Conservation (phyloP, 2,888 invertebrate genomes). For the Cosmorhoe ocellata region DNA sequence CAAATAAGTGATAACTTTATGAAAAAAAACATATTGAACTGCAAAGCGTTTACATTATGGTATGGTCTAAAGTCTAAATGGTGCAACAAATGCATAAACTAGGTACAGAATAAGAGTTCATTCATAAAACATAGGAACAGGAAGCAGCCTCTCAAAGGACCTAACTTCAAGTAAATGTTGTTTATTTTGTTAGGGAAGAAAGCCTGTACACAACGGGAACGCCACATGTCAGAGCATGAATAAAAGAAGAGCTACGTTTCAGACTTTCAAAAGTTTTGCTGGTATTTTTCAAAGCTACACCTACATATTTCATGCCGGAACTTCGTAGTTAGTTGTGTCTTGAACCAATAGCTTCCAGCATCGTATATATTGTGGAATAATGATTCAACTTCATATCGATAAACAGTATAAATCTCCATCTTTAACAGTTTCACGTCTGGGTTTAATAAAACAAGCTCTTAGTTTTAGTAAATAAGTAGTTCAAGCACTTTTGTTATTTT, state of each 20-base stretch:
- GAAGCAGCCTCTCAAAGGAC: constrained; percentile 74
- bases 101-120: constrained; percentile 70
- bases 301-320: constrained; percentile 59
- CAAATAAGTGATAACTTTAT: constrained; percentile 36
- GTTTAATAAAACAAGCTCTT: too few species aligned
- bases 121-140: constrained; percentile 75
- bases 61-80: constrained; percentile 22
- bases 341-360: constrained; percentile 44
- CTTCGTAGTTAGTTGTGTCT: constrained; percentile 52
- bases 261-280: constrained; percentile 76
- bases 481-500: too few species aligned
- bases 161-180: constrained; percentile 77
- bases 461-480: too few species aligned
- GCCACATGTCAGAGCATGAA: constrained; percentile 81
- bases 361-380: constrained; percentile 4
- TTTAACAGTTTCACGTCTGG: too few species aligned
- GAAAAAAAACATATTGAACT: background rate
- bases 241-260: constrained; percentile 79
- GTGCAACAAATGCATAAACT: constrained; percentile 41
- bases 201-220: constrained; percentile 74
- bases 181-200: constrained; percentile 81
- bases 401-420: background rate
- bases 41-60: background rate
- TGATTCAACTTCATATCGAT: constrained; percentile 1
- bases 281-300: constrained; percentile 70